phyloP scores from a whole-genome alignment of 2,888 invertebrate genomes.

The Aphodius granarius region DNA sequence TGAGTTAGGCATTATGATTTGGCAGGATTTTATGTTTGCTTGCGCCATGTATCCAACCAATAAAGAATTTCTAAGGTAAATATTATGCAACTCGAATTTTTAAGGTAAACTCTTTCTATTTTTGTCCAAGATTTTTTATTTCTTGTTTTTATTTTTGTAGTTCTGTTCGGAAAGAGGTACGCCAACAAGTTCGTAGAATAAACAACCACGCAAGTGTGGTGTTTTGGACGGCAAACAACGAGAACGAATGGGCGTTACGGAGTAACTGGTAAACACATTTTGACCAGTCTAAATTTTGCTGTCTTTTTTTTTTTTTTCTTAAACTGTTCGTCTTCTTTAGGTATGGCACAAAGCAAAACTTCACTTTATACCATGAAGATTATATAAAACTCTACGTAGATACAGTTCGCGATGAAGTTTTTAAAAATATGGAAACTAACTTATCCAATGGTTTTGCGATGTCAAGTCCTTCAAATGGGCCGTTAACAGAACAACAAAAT shows the following conservation, averaged over 20 bases:
- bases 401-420: slow-evolving; percentile 69
- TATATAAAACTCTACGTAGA: slow-evolving; percentile 83
- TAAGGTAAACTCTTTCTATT: background rate
- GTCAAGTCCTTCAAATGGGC: slow-evolving; percentile 92
- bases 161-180: slow-evolving; percentile 74
- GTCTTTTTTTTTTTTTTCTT: slow-evolving; percentile 5
- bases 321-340: too few relatives aligned
- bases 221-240: slow-evolving; percentile 95
- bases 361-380: slow-evolving; percentile 60
- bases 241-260: slow-evolving; percentile 88
- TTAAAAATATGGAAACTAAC: slow-evolving; percentile 62
- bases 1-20: slow-evolving; percentile 86
- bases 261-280: slow-evolving; percentile 74
- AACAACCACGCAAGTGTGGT: slow-evolving; percentile 86
- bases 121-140: too few relatives aligned
- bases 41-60: slow-evolving; percentile 91
- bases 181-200: slow-evolving; percentile 78
- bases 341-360: slow-evolving; percentile 54
- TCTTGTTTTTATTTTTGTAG: too few relatives aligned
- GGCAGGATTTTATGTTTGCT: slow-evolving; percentile 99
- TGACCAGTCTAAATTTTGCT: background rate
- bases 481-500: slow-evolving; percentile 70
- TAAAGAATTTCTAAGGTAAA: slow-evolving; percentile 67
- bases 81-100: background rate
- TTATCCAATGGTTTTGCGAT: slow-evolving; percentile 69